A percentile compares a stretch with the other conserved stretches of the same genome.
phyloP scores from a whole-genome alignment of 2,113 vertebrate genomes.

The Oriolus oriolus region DNA sequence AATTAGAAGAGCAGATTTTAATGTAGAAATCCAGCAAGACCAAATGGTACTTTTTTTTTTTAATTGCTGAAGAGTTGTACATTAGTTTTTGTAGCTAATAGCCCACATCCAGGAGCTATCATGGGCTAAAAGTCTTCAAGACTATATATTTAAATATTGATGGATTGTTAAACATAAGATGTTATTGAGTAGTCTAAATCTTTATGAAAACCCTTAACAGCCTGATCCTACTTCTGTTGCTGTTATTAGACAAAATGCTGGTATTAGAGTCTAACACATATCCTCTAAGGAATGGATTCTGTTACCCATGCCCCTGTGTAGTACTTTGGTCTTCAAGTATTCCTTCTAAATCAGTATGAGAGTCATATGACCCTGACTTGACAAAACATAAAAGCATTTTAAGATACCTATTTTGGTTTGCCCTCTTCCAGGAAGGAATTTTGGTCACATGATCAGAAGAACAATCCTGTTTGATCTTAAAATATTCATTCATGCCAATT shows the following conservation, averaged over 20 bases:
- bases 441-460: neutral
- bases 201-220: neutral
- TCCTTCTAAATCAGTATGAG: neutral
- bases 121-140: neutral
- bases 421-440: neutral
- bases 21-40: slow-evolving; percentile 18
- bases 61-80: neutral
- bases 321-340: neutral
- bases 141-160: neutral
- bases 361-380: neutral
- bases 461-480: neutral
- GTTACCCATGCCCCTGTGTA: neutral
- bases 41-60: neutral
- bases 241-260: neutral
- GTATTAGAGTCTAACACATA: neutral
- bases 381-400: neutral
- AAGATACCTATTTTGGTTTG: neutral
- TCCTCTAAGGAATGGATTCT: neutral
- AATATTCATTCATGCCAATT: neutral
- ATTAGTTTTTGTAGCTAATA: neutral
- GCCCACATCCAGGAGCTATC: neutral
- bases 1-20: neutral
- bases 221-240: neutral
- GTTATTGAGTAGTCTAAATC: neutral
- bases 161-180: neutral